A percentile compares a stretch with the other conserved stretches of the same genome.
Evolutionary conservation across 2,888 invertebrate genomes (phyloP).

Genomic region (Chalcis sispes): DNA sequence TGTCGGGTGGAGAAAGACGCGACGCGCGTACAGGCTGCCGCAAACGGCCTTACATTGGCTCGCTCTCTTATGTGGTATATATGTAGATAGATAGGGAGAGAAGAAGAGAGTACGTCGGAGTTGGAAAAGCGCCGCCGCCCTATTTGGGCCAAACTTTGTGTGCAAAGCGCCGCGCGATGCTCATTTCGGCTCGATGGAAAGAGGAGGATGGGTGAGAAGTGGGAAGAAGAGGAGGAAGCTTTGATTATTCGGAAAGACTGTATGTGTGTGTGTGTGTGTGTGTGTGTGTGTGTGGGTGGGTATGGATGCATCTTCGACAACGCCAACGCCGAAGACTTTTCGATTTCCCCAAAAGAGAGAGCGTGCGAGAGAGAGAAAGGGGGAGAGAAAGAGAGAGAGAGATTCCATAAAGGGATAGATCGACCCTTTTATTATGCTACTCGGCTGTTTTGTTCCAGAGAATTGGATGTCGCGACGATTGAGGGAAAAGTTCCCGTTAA

Average conservation of each 20-base stretch:
- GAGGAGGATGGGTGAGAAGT: no score
- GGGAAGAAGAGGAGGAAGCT: no score
- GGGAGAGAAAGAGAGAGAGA: no score
- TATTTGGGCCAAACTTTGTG: slow-evolving; percentile 48
- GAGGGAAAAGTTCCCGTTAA: not conserved
- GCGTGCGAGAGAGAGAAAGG: no score
- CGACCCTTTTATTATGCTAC: slow-evolving; percentile 36
- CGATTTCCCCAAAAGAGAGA: no score
- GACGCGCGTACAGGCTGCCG: slow-evolving; percentile 56
- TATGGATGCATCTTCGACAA: no score
- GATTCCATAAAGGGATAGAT: slow-evolving; percentile 45
- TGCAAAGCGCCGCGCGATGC: slow-evolving; percentile 21
- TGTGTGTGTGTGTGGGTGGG: slow-evolving; percentile 14
- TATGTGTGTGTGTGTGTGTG: no score
- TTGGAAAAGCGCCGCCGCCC: slow-evolving; percentile 12
- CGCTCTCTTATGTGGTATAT: slow-evolving; percentile 57
- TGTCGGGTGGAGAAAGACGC: slow-evolving; percentile 34
- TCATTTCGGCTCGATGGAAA: slow-evolving; percentile 22
- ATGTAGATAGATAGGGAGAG: slow-evolving; percentile 50
- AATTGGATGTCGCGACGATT: slow-evolving; percentile 25
- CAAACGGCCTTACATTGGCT: no score
- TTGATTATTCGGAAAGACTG: slow-evolving; percentile 45
- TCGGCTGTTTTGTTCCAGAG: slow-evolving; percentile 44
- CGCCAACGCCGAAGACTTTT: slow-evolving; percentile 12
- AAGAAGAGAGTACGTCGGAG: slow-evolving; percentile 10